Conservation (phyloP, 1,140 invertebrate genomes). For the Platyscapa corneri region DNA sequence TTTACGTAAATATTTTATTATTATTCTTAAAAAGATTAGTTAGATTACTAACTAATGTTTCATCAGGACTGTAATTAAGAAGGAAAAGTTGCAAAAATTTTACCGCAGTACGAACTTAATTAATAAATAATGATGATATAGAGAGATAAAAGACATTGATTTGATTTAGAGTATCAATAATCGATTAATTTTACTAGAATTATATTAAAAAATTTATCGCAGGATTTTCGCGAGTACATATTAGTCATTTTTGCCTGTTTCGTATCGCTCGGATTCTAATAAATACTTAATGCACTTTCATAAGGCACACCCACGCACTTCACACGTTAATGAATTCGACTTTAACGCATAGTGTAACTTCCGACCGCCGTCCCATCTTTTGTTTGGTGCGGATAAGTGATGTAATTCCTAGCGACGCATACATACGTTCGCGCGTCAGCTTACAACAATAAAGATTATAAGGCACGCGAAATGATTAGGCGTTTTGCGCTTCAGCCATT, state of each 20-base stretch:
- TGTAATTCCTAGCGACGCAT: not conserved
- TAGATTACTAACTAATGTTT: not conserved
- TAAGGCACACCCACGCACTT: not conserved
- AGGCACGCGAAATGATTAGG: conserved; percentile 33
- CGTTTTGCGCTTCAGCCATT: not conserved
- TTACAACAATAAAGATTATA: conserved; percentile 34
- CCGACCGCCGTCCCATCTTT: conserved; percentile 5
- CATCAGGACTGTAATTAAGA: not conserved
- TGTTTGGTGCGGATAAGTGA: not conserved
- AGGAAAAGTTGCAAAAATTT: not conserved
- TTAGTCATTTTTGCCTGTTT: too few relatives aligned
- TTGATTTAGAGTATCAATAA: not conserved
- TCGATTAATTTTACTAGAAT: not conserved
- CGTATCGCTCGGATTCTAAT: not conserved
- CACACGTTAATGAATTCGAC: not conserved
- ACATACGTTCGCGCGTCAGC: not conserved
- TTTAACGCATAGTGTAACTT: not conserved
- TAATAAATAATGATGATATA: not conserved
- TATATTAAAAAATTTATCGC: not conserved
- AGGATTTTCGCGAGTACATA: not conserved
- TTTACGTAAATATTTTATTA: not conserved
- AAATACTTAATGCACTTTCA: conserved; percentile 41
- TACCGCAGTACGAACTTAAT: not conserved
- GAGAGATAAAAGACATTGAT: not conserved
- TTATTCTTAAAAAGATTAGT: not conserved